Percentiles rank a stretch among this genome's conserved stretches.
Conservation (phyloP, 1,140 invertebrate genomes). For the Chironomus striatipennis region DNA sequence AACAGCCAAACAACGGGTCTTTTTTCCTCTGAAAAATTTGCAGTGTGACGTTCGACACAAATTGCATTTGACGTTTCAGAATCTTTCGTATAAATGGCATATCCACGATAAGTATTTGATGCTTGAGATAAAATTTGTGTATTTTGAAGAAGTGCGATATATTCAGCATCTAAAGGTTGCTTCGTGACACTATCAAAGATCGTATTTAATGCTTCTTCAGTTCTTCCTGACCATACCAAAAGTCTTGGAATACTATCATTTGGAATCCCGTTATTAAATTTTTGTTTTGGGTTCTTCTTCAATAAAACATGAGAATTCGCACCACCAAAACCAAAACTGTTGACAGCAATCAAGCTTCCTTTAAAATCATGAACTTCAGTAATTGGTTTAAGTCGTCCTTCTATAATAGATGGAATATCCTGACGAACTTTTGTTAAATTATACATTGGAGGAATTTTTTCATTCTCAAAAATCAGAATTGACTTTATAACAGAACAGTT, state of each 20-base stretch:
- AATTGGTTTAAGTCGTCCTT: slow-evolving; percentile 83
- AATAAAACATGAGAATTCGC: slow-evolving; percentile 89
- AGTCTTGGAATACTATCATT: slow-evolving; percentile 55
- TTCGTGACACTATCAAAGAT: slow-evolving; percentile 57
- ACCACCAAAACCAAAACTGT: slow-evolving; percentile 97
- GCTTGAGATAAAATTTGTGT: slow-evolving; percentile 57
- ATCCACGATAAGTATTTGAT: slow-evolving; percentile 70
- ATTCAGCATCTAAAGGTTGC: slow-evolving; percentile 59
- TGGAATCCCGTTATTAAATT: slow-evolving; percentile 43
- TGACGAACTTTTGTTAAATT: slow-evolving; percentile 80
- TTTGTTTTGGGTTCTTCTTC: slow-evolving; percentile 64
- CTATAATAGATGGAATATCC: slow-evolving; percentile 76
- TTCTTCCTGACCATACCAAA: slow-evolving; percentile 66
- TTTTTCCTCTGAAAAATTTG: no score
- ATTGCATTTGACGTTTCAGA: no score
- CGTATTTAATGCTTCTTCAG: slow-evolving; percentile 59
- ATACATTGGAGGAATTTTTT: slow-evolving; percentile 80
- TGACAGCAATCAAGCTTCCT: slow-evolving; percentile 77
- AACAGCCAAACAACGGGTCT: no score
- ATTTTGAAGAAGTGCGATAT: slow-evolving; percentile 61
- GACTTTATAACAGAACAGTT: slow-evolving; percentile 82
- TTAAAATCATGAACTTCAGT: slow-evolving; percentile 68
- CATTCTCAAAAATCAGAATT: slow-evolving; percentile 74
- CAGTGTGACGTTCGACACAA: slow-evolving; percentile 45
- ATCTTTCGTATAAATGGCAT: slow-evolving; percentile 35